Percentiles rank a stretch among this genome's conserved stretches.
phyloP scores from a whole-genome alignment of 2,888 invertebrate species.

The Asteroscopus sphinx region DNA sequence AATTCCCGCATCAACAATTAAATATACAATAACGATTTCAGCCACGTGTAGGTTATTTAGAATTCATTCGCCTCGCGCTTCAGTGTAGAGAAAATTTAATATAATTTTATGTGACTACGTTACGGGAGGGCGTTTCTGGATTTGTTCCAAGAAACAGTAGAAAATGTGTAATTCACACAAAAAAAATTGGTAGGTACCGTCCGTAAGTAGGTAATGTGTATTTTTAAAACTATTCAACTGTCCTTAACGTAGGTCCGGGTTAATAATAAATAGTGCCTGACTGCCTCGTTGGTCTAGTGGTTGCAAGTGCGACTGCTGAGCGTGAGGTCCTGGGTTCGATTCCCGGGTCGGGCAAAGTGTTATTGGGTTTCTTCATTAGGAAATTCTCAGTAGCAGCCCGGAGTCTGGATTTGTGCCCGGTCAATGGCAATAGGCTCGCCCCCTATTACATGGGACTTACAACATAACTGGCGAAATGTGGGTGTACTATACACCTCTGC shows the following conservation, averaged over 20 bases:
- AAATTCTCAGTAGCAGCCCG: too few species aligned
- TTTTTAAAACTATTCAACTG: constrained; percentile 19
- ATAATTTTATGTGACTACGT: constrained; percentile 47
- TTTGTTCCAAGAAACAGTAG: constrained; percentile 47
- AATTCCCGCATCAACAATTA: constrained; percentile 17
- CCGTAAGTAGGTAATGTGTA: constrained; percentile 20
- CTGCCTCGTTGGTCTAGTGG: too few species aligned
- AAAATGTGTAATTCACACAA: constrained; percentile 28
- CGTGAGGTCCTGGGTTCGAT: too few species aligned
- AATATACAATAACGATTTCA: constrained; percentile 20
- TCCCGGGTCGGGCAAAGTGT: too few species aligned
- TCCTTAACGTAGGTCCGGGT: constrained; percentile 35
- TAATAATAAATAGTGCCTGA: too few species aligned
- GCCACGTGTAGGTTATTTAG: constrained; percentile 36
- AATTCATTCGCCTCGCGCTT: constrained; percentile 45
- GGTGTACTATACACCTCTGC: too few species aligned
- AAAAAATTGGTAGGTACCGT: constrained; percentile 21
- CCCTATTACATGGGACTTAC: too few species aligned
- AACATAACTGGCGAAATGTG: too few species aligned
- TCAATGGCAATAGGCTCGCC: too few species aligned
- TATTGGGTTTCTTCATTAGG: too few species aligned
- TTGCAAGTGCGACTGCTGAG: too few species aligned
- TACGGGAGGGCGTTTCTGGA: constrained; percentile 57
- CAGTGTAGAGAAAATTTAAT: constrained; percentile 47
- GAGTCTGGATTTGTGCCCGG: too few species aligned